Percentiles rank a stretch among this genome's conserved stretches.
Evolutionary conservation across 2,888 invertebrate species (phyloP).

Genomic region (Clivina fossor): DNA sequence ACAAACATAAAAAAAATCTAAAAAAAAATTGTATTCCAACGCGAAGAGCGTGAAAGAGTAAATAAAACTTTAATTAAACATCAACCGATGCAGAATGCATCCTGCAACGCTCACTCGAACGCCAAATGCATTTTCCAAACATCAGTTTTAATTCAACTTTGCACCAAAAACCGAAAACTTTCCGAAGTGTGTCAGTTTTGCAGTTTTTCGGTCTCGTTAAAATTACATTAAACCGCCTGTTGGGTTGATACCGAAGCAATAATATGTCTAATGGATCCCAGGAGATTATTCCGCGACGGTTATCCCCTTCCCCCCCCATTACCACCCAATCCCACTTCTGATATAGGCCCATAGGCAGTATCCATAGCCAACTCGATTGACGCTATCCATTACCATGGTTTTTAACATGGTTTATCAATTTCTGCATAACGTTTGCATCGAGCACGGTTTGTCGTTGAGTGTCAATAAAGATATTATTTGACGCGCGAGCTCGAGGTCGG

Average conservation of each 20-base stretch:
- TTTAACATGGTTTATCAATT: slow-evolving; percentile 52
- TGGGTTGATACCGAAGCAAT: slow-evolving; percentile 43
- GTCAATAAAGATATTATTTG: slow-evolving; percentile 39
- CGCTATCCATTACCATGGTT: slow-evolving; percentile 50
- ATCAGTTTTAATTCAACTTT: slow-evolving; percentile 44
- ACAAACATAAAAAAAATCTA: too few species aligned
- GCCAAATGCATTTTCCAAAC: slow-evolving; percentile 23
- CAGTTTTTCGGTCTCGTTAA: slow-evolving; percentile 52
- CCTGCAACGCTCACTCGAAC: too few species aligned
- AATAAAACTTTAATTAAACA: slow-evolving; percentile 31
- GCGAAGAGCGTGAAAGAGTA: too few species aligned
- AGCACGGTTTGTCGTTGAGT: slow-evolving; percentile 48
- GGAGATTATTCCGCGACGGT: slow-evolving; percentile 28
- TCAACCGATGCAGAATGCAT: too few species aligned
- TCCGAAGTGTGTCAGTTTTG: slow-evolving; percentile 46
- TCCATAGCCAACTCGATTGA: too few species aligned
- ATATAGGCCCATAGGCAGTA: too few species aligned
- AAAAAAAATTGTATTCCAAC: too few species aligned
- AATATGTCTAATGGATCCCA: slow-evolving; percentile 46
- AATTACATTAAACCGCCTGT: slow-evolving; percentile 53
- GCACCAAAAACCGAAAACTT: too few species aligned
- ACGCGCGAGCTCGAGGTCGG: too few species aligned
- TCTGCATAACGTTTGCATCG: slow-evolving; percentile 45
- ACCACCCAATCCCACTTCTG: too few species aligned
- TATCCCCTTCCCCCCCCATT: not conserved